Conservation (phyloP, 2,797 vertebrate species). For the Acanthurus leucopareius region DNA sequence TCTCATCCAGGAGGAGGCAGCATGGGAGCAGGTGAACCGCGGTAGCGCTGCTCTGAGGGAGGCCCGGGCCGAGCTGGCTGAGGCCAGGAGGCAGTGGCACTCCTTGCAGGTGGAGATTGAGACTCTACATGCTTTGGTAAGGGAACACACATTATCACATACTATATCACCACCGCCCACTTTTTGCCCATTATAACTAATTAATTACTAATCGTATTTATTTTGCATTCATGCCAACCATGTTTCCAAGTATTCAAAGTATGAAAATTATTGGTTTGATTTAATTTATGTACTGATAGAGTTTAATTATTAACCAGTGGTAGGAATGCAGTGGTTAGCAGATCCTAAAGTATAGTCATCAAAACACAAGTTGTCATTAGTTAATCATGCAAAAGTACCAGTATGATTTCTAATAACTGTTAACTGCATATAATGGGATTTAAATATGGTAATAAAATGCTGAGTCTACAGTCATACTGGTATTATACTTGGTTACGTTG, state of each 20-base stretch:
- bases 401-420: too few relatives aligned
- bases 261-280: too few relatives aligned
- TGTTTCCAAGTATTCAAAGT: background rate
- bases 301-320: too few relatives aligned
- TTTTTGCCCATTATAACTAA: background rate
- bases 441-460: background rate
- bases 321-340: too few relatives aligned
- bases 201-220: background rate
- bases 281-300: too few relatives aligned
- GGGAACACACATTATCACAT: constrained; percentile 40
- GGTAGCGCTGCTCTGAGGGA: constrained; percentile 89
- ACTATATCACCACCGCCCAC: too few relatives aligned
- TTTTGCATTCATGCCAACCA: background rate
- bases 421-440: background rate
- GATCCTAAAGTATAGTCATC: too few relatives aligned
- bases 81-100: constrained; percentile 93
- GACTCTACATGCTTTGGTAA: constrained; percentile 94
- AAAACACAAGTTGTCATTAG: too few relatives aligned
- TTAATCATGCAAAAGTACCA: too few relatives aligned
- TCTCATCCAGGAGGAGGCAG: constrained; percentile 82
- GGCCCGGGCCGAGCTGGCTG: constrained; percentile 91
- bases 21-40: constrained; percentile 89
- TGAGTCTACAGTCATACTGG: background rate
- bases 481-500: too few relatives aligned
- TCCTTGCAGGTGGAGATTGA: constrained; percentile 94